Conservation (phyloP, 2,113 vertebrate genomes). For the Sturnus vulgaris region DNA sequence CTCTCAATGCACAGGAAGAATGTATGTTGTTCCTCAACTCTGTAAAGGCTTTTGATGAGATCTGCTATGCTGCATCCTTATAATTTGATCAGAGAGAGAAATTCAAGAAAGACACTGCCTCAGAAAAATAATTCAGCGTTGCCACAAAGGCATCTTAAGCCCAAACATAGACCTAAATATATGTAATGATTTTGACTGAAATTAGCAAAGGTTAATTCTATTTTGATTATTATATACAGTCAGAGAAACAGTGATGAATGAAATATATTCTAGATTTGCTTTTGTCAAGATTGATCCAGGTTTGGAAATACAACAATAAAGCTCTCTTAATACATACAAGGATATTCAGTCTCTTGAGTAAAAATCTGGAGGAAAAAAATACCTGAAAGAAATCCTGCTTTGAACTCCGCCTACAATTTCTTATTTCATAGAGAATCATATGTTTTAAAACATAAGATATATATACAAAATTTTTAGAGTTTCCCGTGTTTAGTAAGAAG, state of each 20-base stretch:
- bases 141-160: neutral
- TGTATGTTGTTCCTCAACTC: neutral
- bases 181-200: neutral
- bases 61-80: neutral
- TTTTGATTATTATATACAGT: neutral
- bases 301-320: neutral
- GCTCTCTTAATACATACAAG: neutral
- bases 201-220: neutral
- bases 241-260: neutral
- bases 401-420: neutral
- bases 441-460: neutral
- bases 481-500: neutral
- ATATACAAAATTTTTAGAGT: neutral
- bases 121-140: neutral
- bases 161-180: neutral
- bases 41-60: neutral
- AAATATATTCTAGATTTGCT: neutral
- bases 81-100: accelerated
- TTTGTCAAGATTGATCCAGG: neutral
- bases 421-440: neutral
- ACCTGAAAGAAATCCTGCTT: neutral
- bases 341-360: neutral
- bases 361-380: neutral
- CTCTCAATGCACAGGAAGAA: neutral
- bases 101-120: neutral